Evolutionary conservation across 2,888 invertebrate genomes (phyloP).

Genomic region (Clepsis dumicolana): DNA sequence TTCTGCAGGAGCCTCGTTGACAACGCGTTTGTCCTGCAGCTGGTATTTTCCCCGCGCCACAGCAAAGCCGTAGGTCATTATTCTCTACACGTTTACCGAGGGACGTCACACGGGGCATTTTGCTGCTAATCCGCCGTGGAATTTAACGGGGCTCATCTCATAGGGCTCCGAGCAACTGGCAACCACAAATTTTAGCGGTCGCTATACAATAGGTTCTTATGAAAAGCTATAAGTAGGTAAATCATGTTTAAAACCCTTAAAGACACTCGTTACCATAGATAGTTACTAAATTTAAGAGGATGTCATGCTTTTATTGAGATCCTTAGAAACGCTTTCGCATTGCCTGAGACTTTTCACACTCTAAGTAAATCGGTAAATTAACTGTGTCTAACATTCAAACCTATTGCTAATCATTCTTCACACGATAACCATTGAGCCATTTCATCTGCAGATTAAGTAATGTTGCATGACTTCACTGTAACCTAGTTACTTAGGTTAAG

Average conservation of each 20-base stretch:
- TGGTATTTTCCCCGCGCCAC: not conserved
- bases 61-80: constrained; percentile 16
- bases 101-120: not conserved
- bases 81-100: constrained; percentile 11
- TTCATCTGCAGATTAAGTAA: too few relatives aligned
- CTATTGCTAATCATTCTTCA: too few relatives aligned
- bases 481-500: too few relatives aligned
- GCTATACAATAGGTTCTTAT: not conserved
- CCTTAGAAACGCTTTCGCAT: too few relatives aligned
- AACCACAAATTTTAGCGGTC: not conserved
- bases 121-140: not conserved
- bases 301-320: too few relatives aligned
- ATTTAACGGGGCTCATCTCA: not conserved
- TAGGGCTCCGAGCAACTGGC: not conserved
- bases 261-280: too few relatives aligned
- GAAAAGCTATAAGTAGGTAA: not conserved
- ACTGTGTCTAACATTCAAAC: too few relatives aligned
- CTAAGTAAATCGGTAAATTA: too few relatives aligned
- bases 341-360: too few relatives aligned
- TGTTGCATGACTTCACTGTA: too few relatives aligned
- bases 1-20: constrained; percentile 6
- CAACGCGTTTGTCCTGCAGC: constrained; percentile 13
- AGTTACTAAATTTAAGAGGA: too few relatives aligned
- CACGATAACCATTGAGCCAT: too few relatives aligned
- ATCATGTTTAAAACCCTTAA: not conserved